Conservation (phyloP, 2,113 vertebrate genomes). For the Phyllopteryx taeniolatus region DNA sequence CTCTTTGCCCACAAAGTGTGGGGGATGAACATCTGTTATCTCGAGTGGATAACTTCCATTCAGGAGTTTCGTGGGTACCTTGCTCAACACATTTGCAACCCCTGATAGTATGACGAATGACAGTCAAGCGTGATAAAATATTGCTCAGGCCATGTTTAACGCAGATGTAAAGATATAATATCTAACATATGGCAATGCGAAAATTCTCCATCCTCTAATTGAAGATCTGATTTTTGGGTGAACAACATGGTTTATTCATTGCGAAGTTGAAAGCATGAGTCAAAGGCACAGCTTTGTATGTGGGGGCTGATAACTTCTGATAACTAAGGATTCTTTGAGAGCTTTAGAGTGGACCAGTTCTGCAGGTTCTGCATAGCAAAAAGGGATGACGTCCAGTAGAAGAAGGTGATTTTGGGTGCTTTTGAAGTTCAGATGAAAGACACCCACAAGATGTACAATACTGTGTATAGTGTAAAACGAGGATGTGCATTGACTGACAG, state of each 20-base stretch:
- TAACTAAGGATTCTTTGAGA: constrained; percentile 5
- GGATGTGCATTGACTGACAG: not conserved
- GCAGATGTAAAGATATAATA: no score
- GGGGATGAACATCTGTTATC: no score
- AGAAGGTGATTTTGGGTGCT: constrained; percentile 9
- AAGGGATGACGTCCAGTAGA: not conserved
- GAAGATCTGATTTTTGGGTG: not conserved
- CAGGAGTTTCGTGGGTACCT: no score
- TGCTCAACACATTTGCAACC: no score
- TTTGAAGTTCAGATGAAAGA: not conserved
- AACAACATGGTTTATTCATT: not conserved
- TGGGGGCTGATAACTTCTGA: constrained; percentile 1
- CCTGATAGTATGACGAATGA: no score
- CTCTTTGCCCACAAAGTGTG: no score
- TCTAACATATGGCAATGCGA: constrained; percentile 3
- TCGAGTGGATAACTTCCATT: no score
- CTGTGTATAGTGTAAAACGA: not conserved
- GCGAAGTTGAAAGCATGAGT: not conserved
- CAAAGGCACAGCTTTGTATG: not conserved
- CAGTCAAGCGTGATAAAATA: no score
- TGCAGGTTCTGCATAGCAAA: constrained; percentile 4
- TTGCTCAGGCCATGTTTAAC: no score
- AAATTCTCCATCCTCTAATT: constrained; percentile 7
- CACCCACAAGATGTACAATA: not conserved
- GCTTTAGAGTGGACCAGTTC: not conserved